Conservation (phyloP, 2,113 vertebrate genomes). For the Apus apus region DNA sequence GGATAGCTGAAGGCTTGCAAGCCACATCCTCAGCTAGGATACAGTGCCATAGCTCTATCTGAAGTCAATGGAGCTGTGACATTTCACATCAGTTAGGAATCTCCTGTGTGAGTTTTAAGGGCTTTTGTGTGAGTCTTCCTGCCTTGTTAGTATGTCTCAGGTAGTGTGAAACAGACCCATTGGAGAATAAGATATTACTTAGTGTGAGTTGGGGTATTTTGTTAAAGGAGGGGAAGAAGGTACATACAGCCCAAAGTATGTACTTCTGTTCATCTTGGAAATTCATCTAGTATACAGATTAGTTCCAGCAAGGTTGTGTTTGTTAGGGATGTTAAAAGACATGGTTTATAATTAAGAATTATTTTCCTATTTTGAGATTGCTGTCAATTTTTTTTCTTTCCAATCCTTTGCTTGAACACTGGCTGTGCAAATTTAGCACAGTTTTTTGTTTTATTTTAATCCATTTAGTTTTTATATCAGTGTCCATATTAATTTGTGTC, state of each 20-base stretch:
- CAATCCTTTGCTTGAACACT: neutral
- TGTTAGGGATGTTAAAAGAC: neutral
- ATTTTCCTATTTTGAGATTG: neutral
- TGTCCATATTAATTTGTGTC: neutral
- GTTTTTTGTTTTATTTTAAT: neutral
- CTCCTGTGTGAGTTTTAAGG: neutral
- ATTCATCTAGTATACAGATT: neutral
- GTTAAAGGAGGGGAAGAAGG: neutral
- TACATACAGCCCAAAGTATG: neutral
- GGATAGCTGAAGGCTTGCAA: neutral
- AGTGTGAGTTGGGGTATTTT: neutral
- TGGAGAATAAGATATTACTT: neutral
- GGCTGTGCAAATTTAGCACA: neutral
- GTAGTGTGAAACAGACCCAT: neutral
- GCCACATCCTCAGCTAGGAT: neutral
- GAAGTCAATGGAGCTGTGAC: constrained; percentile 10
- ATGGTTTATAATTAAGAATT: neutral
- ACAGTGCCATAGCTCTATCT: neutral
- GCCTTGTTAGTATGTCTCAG: neutral
- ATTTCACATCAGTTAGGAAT: neutral
- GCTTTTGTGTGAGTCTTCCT: neutral
- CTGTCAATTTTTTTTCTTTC: neutral
- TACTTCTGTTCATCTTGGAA: neutral
- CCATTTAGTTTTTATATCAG: neutral
- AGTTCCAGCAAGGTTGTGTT: neutral